Evolutionary conservation across 2,888 invertebrate genomes (phyloP).

Genomic region (Hydropsyche betteni): DNA sequence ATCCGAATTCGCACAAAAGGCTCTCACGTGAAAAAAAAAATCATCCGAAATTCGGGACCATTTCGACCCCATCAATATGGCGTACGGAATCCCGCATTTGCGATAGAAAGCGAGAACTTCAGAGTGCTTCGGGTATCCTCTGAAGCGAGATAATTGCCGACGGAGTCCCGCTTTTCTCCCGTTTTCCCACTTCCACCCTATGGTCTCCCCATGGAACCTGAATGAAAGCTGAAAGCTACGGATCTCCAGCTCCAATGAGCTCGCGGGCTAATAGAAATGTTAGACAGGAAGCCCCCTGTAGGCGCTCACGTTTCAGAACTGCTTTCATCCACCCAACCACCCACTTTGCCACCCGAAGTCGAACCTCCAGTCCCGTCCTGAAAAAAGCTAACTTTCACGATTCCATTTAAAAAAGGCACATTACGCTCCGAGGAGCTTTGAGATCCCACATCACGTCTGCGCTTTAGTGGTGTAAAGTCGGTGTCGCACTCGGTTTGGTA

Average conservation of each 20-base stretch:
- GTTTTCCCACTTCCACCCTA: background rate
- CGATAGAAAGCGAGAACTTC: constrained; percentile 19
- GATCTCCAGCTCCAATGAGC: constrained; percentile 40
- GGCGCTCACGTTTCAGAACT: constrained; percentile 14
- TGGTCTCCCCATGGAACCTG: constrained; percentile 9
- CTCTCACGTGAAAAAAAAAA: background rate
- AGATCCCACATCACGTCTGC: constrained; percentile 52
- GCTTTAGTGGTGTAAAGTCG: constrained; percentile 45
- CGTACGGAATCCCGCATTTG: background rate
- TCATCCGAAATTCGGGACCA: constrained; percentile 2
- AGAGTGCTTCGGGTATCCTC: constrained; percentile 42
- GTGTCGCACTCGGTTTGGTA: constrained; percentile 6
- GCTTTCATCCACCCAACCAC: constrained; percentile 30
- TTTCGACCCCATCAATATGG: constrained; percentile 23
- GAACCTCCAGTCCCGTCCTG: constrained; percentile 35
- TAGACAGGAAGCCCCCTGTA: constrained; percentile 43
- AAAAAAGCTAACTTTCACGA: constrained; percentile 52
- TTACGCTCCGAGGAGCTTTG: constrained; percentile 51
- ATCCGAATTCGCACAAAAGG: too few species aligned
- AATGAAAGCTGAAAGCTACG: constrained; percentile 40
- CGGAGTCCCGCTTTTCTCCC: background rate
- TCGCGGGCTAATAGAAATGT: constrained; percentile 47
- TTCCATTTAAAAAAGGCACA: constrained; percentile 52
- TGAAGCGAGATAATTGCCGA: constrained; percentile 50
- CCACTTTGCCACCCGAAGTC: background rate